phyloP scores from a whole-genome alignment of 2,888 invertebrate species.

The Drosophila aldrichi region DNA sequence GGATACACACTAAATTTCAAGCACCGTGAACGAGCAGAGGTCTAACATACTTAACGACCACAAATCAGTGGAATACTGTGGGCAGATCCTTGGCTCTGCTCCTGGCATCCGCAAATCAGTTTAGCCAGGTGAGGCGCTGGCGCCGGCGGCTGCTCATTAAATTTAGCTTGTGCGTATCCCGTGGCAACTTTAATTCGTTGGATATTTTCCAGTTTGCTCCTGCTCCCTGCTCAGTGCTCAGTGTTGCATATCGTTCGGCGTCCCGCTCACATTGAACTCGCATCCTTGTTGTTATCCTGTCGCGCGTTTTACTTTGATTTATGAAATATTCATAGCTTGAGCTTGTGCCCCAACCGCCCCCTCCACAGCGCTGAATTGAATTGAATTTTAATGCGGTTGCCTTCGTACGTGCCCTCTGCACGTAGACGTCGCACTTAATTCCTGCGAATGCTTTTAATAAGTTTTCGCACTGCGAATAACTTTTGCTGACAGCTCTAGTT shows the following conservation, averaged over 20 bases:
- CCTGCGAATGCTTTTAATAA: constrained; percentile 33
- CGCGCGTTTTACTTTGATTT: constrained; percentile 54
- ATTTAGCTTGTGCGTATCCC: constrained; percentile 7
- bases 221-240: neutral
- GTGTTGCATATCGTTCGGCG: neutral
- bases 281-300: constrained; percentile 22
- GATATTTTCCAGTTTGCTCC: constrained; percentile 7
- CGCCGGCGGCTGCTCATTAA: constrained; percentile 12
- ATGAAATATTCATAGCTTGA: constrained; percentile 58
- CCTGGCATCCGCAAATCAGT: neutral
- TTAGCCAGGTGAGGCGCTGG: neutral
- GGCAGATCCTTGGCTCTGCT: neutral
- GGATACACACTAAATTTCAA: neutral
- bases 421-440: constrained; percentile 19
- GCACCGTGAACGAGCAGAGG: constrained; percentile 14
- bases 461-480: constrained; percentile 7
- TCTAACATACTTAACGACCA: constrained; percentile 37
- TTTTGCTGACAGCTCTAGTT: constrained; percentile 9
- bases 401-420: neutral
- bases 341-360: neutral
- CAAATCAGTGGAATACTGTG: constrained; percentile 12
- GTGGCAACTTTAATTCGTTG: constrained; percentile 4
- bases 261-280: constrained; percentile 30
- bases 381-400: constrained; percentile 19
- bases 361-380: neutral